Evolutionary conservation across 2,888 invertebrate genomes (phyloP).

Genomic region (Ganaspis brasiliensis): DNA sequence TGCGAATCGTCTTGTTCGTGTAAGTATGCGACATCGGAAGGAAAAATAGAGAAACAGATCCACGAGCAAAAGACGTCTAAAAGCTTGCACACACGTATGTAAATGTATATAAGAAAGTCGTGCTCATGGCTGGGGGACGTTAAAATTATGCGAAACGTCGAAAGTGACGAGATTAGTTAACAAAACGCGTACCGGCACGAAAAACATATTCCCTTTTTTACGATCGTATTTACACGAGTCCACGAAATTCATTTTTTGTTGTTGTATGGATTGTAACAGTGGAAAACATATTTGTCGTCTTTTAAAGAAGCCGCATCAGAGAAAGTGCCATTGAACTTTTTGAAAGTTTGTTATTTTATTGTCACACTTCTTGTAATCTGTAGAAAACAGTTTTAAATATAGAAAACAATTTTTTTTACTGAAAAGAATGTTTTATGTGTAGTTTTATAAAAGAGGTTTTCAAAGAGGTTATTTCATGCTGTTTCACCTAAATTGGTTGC

Average conservation of each 20-base stretch:
- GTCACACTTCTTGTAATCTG: not conserved
- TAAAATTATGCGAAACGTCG: conserved; percentile 58
- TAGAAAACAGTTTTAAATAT: not conserved
- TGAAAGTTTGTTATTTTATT: conserved; percentile 37
- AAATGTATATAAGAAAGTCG: conserved; percentile 51
- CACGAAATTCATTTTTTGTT: conserved; percentile 14
- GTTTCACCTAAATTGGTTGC: no score
- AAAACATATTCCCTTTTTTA: conserved; percentile 9
- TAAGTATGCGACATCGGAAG: conserved; percentile 47
- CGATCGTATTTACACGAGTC: conserved; percentile 11
- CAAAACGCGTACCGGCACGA: conserved; percentile 46
- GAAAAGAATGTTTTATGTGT: no score
- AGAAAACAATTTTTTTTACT: no score
- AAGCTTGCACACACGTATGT: conserved; percentile 49
- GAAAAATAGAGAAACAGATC: conserved; percentile 46
- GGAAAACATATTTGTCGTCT: conserved; percentile 24
- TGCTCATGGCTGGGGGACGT: conserved; percentile 50
- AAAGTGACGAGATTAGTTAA: conserved; percentile 59
- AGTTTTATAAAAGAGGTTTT: no score
- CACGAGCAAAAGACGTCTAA: conserved; percentile 48
- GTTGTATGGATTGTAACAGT: not conserved
- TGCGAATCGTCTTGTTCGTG: conserved; percentile 48
- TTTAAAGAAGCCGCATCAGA: conserved; percentile 21
- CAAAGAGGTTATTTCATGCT: no score
- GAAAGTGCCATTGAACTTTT: conserved; percentile 20